Base-by-base conservation (phyloP, 2,888 invertebrate genomes). In the Pammene aurita region DNA sequence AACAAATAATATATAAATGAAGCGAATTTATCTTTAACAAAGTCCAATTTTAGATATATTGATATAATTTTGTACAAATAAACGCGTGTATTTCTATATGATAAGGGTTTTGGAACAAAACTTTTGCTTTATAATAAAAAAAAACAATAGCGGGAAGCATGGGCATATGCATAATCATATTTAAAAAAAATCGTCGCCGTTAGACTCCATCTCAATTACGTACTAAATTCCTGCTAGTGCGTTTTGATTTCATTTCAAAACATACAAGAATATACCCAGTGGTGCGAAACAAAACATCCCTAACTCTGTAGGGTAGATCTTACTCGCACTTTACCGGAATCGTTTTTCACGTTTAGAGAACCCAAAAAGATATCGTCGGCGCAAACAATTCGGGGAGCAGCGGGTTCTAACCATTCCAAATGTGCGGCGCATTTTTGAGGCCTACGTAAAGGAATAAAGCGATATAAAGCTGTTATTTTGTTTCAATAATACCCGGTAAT, bases 401-500 rank as follows among this genome's bases (percentile, higher is more conserved):
- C 58, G 38, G 41, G 68, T 35, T 34, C 60, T 60, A 69, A 48
- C 58, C 58, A 48, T 65, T 65, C 55, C 34, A 65, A 69, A 69
- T 60, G 52, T 38, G 26, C 57, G 71, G 44, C 63, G 67, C 66
- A 70, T 67, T 65, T 64, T 50, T 48, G 26, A 55, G 60, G 72
- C 55, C 66, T 69, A 50, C 70, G 56, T 62, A 64, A 71, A 65
- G 58, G 72, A 77, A 80, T 75, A 77, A 78, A 76, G 70, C 74
- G 66, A 75, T 75, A 75, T 77, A 74, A 76, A 80, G 71, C 78
- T 76, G 72, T 68, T 68, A 75, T 77, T 79, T 78, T 76, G 72
- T 72, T 74, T 74, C 78, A 80, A 77, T 81, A 83, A 80, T 77
- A 74, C 74, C 74, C 77, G 62, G 73, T 68, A 75, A 73, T 73